Base-by-base conservation (phyloP, 2,113 vertebrate genomes). In the Eretmochelys imbricata region DNA sequence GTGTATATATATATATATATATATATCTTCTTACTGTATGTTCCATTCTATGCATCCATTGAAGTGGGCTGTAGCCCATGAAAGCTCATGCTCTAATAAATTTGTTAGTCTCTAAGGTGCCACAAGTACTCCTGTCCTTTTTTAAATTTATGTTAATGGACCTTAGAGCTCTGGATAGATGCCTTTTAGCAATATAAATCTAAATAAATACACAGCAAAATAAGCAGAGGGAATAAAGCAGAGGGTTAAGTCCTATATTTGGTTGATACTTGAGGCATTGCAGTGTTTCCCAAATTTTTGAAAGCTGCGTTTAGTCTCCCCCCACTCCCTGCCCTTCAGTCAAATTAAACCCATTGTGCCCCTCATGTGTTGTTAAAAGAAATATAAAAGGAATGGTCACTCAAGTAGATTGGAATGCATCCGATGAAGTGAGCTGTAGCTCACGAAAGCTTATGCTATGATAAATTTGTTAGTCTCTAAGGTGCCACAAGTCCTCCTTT, bases 191-290 rank as follows among this genome's bases (percentile, higher is more conserved):
- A 91, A 86, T 89, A 55, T 85, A 1, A 27, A 82, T 79, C 80
- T 87, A 95, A 92, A 94, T 59, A 94, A 96, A 93, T 76, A 84
- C 25, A 89, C 51, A n/a, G 69, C 11, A 59, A 54, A 90, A 55
- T 90, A 54, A 59, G 59, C 80, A 91, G 91, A 93, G 6, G 82
- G 62, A 90, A 89, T 42, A 76, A 93, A 90, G 89, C 29, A 55
- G 42, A 42, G 42, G 50, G 82, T 5, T 72, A 94, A 84, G 25
- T 29, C 69, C 91, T 97, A 49, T 49, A 95, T 94, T 42, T 88
- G 69, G 24, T 55, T 91, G n/a, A 49, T 88, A 76, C 50, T 55
- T 90, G 31, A 54, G 35, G 16, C 20, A 54, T 1, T 84, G 48
- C 13, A 31, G 2, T 13, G 69, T 59, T 94, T 90, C 90, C 90